Evolutionary conservation across 2,113 vertebrate species (phyloP), one percentile per base, ranked within the genome.

Genomic region (Alectura lathami): DNA sequence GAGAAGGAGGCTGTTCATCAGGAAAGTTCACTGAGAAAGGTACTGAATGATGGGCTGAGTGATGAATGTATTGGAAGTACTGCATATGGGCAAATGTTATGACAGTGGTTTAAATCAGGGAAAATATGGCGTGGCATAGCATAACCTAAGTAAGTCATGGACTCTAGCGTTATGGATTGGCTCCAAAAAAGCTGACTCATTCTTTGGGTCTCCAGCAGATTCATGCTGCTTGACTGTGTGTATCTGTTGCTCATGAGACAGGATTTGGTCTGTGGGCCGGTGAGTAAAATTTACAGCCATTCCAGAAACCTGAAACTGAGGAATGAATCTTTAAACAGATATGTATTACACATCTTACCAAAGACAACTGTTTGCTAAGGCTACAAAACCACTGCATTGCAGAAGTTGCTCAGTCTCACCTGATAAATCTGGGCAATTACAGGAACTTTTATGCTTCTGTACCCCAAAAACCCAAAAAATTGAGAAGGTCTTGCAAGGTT

Each of bases 211-310:
- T 91, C 70, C 85, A 86, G 94, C 87, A 91, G 83, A 68, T 60
- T 83, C 82, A 74, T 91, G n/a, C 75, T 94, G n/a, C 79, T 70
- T 86, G 70, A 88, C 72, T 81, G 24, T 86, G 38, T 69, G 63
- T 23, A 69, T 21, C 47, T 74, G 38, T 78, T 72, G 79, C 73
- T 83, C 21, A 64, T 30, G 63, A 96, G 74, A 47, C 36, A 89
- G 48, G 50, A 53, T 86, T 93, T 96, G 43, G 20, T 91, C 62
- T 94, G 64, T 83, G 56, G 79, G n/a, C 32, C 88, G 27, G 11
- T 48, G 60, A 93, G 62, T 86, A 76, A 96, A 92, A 94, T 87
- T 89, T 94, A 59, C 34, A 93, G 57, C 40, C 67, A 85, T 96
- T 97, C 53, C 75, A 59, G 57, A 83, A 89, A 63, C 42, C 27